These are phyloP conservation scores for Hydriomena furcata DNA, from an alignment of 2,888 invertebrate species.

Conservation along the genomic window DNA sequence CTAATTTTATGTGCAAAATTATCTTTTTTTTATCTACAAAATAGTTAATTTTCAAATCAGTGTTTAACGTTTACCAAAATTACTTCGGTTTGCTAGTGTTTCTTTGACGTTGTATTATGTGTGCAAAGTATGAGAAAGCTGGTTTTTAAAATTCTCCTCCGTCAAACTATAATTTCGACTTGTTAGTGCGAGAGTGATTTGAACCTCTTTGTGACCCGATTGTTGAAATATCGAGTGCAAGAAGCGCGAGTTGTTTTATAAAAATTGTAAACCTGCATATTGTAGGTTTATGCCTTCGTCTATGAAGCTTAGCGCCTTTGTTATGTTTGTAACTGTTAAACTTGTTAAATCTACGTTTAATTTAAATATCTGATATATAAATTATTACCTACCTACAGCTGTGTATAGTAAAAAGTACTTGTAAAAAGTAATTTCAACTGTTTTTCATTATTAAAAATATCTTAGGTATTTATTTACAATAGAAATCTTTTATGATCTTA, in stretches of 20 bases:
- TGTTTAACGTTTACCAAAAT: conserved; percentile 53
- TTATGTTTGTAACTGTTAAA: conserved; percentile 42
- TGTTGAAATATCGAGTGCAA: conserved; percentile 60
- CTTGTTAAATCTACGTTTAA: conserved; percentile 37
- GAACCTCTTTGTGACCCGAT: conserved; percentile 57
- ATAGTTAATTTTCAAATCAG: conserved; percentile 26
- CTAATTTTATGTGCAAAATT: conserved; percentile 62
- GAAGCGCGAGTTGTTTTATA: conserved; percentile 59
- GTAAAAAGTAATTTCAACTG: conserved; percentile 7
- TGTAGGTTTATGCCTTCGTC: conserved; percentile 63
- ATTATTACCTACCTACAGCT: conserved; percentile 25
- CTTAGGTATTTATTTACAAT: conserved; percentile 17
- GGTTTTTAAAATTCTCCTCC: conserved; percentile 54
- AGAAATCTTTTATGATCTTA: conserved; percentile 29
- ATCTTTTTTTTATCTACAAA: conserved; percentile 45
- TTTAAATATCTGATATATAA: conserved; percentile 36
- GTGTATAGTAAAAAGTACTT: conserved; percentile 3
- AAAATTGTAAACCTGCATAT: conserved; percentile 69
- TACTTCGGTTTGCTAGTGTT: conserved; percentile 77
- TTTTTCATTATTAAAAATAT: conserved; percentile 12
- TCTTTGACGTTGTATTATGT: conserved; percentile 71
- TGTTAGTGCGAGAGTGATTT: conserved; percentile 68
- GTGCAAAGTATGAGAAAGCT: conserved; percentile 63
- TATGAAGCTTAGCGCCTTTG: conserved; percentile 50
- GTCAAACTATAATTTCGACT: conserved; percentile 56